Evolutionary conservation across 1,140 invertebrate species (phyloP), one percentile per base, ranked within the genome.

Genomic region (Spodoptera frugiperda): DNA sequence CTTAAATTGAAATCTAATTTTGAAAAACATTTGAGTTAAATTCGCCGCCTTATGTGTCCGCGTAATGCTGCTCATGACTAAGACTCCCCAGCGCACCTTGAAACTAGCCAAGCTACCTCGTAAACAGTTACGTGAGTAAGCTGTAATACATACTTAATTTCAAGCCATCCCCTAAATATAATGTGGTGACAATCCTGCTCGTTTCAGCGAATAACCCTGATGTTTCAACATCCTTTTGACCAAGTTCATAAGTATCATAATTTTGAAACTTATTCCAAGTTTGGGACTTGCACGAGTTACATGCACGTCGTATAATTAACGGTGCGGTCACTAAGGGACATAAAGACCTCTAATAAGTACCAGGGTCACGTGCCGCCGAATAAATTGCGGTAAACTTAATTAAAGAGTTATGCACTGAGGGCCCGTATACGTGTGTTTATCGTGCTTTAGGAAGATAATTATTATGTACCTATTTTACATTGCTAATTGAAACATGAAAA

Each of bases 351-450:
- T 84, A 78, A 78, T 79, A 76, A 81, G 73, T 68, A 76, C 33
- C 61, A 74, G 74, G 78, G 84, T 89, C 88, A 89, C 89, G 87
- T 88, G 81, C 84, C 76, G 46, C 17, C 21, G 85, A 88, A 89
- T 90, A 87, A 90, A 88, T 90, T 89, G 84, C 80, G 82, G 82
- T 81, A 77, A 87, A 89, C 81, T 88, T 89, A 80, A 80, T 80
- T 77, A 80, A 59, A 80, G 70, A 80, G 74, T 80, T 80, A 70
- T 73, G 71, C 71, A 73, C 4, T 17, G 30, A 46, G 55, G 53
- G 54, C 19, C 68, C 33, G 17, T 51, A 53, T 21, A 19, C n/a
- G 51, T 76, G 48, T 67, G 61, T 67, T 57, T 76, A 76, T 53
- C 67, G 33, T 76, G 49, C 49, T 55, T 67, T 55, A 55, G 30